A percentile compares a stretch with the other conserved stretches of the same genome.
These are phyloP conservation scores for Papilio polytes DNA, from an alignment of 1,140 invertebrate genomes.

Conservation along the genomic window DNA sequence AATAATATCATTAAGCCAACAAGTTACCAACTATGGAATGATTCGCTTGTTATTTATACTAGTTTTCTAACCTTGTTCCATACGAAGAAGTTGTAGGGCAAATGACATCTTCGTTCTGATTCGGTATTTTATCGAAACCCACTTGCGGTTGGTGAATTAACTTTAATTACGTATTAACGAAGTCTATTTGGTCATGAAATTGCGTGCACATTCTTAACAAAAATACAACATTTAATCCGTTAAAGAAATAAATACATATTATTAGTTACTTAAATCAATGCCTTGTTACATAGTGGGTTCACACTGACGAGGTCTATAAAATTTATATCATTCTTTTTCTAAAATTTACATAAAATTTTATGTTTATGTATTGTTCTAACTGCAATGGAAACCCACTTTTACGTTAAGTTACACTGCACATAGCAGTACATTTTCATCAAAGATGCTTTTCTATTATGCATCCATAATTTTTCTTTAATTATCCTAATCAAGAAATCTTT, in stretches of 20 bases:
- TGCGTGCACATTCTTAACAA: not conserved
- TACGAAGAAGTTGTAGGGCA: constrained; percentile 51
- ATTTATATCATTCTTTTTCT: too few relatives aligned
- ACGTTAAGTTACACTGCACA: not conserved
- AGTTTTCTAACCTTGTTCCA: constrained; percentile 52
- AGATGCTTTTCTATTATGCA: not conserved
- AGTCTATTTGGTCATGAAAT: not conserved
- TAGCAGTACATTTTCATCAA: not conserved
- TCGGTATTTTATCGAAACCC: constrained; percentile 44
- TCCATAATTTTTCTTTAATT: not conserved
- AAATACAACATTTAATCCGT: not conserved
- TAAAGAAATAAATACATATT: not conserved
- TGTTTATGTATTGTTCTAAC: too few relatives aligned
- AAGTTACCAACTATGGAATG: constrained; percentile 55
- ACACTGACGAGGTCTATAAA: too few relatives aligned
- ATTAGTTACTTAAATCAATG: not conserved
- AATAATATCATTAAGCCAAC: constrained; percentile 39
- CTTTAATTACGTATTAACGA: not conserved
- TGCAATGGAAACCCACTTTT: not conserved
- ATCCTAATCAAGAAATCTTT: not conserved
- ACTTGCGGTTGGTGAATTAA: constrained; percentile 22
- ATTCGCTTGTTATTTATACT: constrained; percentile 49
- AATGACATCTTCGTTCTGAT: constrained; percentile 43
- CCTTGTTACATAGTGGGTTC: too few relatives aligned
- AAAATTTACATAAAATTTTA: too few relatives aligned